These are phyloP conservation scores for Callinectes sapidus DNA, from an alignment of 2,888 invertebrate genomes.

Conservation along the genomic window DNA sequence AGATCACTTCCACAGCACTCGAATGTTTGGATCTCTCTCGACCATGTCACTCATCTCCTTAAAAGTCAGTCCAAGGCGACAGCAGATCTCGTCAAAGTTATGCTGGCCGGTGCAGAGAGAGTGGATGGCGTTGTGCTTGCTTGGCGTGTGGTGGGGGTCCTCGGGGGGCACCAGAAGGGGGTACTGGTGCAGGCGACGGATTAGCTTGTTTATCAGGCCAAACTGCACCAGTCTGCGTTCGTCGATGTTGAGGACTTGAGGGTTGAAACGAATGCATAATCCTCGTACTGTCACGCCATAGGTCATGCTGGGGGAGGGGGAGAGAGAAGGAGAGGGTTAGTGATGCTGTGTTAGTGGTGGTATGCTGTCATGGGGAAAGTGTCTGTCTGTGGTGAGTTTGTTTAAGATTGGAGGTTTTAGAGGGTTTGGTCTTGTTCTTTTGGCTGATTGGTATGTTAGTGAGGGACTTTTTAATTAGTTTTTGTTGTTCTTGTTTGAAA, in stretches of 20 bases:
- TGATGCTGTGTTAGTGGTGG: too few relatives aligned
- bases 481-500: too few relatives aligned
- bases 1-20: constrained; percentile 84
- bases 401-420: too few relatives aligned
- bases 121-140: constrained; percentile 73
- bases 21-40: constrained; percentile 88
- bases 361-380: too few relatives aligned
- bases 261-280: constrained; percentile 81
- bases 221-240: constrained; percentile 90
- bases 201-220: constrained; percentile 89
- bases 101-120: constrained; percentile 85
- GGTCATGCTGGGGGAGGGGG: constrained; percentile 79
- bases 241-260: constrained; percentile 79
- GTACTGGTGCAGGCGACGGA: constrained; percentile 83
- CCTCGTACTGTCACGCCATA: constrained; percentile 87
- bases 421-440: too few relatives aligned
- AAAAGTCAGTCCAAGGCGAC: constrained; percentile 85
- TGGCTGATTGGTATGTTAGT: too few relatives aligned
- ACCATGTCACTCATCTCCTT: constrained; percentile 87
- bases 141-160: constrained; percentile 39
- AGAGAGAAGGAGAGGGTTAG: background rate
- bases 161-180: constrained; percentile 56
- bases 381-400: too few relatives aligned
- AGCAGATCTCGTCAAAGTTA: constrained; percentile 93
- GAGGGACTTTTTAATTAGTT: too few relatives aligned